Evolutionary conservation across 2,113 vertebrate species (phyloP), one percentile per base, ranked within the genome.

Genomic region (Sturnira hondurensis): DNA sequence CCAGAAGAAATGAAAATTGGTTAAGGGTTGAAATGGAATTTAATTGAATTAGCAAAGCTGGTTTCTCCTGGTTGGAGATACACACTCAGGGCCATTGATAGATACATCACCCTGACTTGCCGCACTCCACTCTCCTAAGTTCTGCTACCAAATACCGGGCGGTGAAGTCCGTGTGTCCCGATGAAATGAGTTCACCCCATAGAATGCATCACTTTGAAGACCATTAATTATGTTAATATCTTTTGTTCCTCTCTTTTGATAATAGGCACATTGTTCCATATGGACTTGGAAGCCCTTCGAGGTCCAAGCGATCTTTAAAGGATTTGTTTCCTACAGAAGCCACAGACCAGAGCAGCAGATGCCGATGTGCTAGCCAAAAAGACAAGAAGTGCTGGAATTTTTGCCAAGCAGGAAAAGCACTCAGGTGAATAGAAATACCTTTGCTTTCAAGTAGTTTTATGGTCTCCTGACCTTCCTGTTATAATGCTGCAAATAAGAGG

Each of bases 261-360:
- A n/a, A 2, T 70, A 99, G 99, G 97, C 99, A 99, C 91, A 98
- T 99, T 73, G 99, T 99, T 80, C 99, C 99, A 0, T 99, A 99
- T 86, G 99, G 99, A 78, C 98, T 99, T 0, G 99, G 99, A 63
- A 98, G 99, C 84, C 99, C 98, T 94, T 98, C 99, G 38, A 98
- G 99, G 89, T 98, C 98, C 76, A 99, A 97, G 95, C 99, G 99
- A 95, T 99, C 99, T 0, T 93, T 99, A 94, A 93, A 97, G 89
- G 98, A 99, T 65, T 56, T 94, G 83, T 77, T 97, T 84, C 80
- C 94, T 0, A 94, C 96, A 56, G 87, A 68, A 82, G 88, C 96
- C 0, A 0, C 82, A 61, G 96, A 97, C 73, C 74, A 93, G 50
- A 70, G 22, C 41, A 93, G 96, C 7, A 99, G 99, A 97, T 99